Base-by-base conservation (phyloP, 2,113 vertebrate genomes). In the Sciurus niger region DNA sequence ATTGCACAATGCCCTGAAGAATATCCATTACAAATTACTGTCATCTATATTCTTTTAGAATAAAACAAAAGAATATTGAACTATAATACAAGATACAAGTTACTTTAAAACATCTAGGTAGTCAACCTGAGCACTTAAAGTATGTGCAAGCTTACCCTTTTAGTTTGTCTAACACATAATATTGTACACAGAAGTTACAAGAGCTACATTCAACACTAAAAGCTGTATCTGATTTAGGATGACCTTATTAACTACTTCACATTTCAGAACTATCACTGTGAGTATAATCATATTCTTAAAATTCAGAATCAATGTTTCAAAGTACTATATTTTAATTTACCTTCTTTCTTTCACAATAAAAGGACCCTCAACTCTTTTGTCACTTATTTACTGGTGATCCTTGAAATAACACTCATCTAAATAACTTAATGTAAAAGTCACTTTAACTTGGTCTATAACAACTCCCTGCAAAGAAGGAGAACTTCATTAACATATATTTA, bases 191-290 rank as follows among this genome's bases (percentile, higher is more conserved):
- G 0, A 58, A 95, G 84, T 78, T 84, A 37, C 2, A 93, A 97
- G 34, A 88, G 20, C 5, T 76, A 25, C 16, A 86, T 9, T 89
- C 25, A 89, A 18, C 43, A 76, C 28, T 89, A 93, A 92, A 93
- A 86, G 3, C 10, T 53, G 12, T 67, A 46, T 79, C 43, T 76
- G 37, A 72, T 14, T 91, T 79, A 34, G 1, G 9, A n/a, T 93
- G 51, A 87, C 3, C 30, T 84, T 85, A 83, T 92, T 95, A 93
- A 51, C 46, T 37, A 90, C 58, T 92, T 94, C n/a, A 93, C 79
- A 86, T 97, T 92, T 93, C 70, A 93, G 40, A 94, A 87, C 28
- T 73, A 73, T 60, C 67, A 76, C 7, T 91, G 14, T 16, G 86
- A 94, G 37, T 13, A 60, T 4, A 4, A 84, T 11, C 37, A 58